Evolutionary conservation across 2,113 vertebrate species (phyloP).

Genomic region (Petrocephalus microphthalmus): DNA sequence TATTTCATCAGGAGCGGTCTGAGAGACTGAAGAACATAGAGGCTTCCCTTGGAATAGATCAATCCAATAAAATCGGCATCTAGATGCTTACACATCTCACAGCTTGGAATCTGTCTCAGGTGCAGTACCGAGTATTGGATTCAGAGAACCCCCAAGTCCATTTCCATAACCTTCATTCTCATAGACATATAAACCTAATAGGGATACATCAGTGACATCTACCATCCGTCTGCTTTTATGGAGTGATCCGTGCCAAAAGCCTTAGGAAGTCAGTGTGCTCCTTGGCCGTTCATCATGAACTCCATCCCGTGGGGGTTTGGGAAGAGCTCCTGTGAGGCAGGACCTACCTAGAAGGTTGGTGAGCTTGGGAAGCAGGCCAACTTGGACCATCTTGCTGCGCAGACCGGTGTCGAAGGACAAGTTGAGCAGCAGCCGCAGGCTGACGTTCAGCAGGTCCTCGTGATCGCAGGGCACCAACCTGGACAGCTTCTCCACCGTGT

Average conservation of each 20-base stretch:
- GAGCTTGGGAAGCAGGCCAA: slow-evolving; percentile 81
- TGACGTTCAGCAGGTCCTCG: slow-evolving; percentile 77
- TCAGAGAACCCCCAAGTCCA: neutral
- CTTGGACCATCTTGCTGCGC: slow-evolving; percentile 86
- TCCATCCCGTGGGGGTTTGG: neutral
- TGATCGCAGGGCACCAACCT: slow-evolving; percentile 81
- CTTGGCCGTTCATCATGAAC: neutral
- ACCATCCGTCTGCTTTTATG: neutral
- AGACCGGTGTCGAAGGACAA: slow-evolving; percentile 86
- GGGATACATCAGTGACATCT: neutral
- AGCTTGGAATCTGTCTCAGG: neutral
- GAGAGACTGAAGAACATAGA: neutral
- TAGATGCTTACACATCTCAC: neutral
- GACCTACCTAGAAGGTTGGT: slow-evolving; percentile 76
- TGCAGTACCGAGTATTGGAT: neutral
- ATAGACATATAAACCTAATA: neutral
- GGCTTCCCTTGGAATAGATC: neutral
- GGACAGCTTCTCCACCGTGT: slow-evolving; percentile 79
- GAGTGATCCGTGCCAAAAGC: neutral
- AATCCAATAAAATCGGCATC: neutral
- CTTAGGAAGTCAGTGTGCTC: neutral
- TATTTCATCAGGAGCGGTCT: neutral
- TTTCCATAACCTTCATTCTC: neutral
- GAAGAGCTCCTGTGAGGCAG: neutral
- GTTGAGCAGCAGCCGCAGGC: slow-evolving; percentile 78